Percentiles rank a stretch among this genome's conserved stretches.
phyloP scores from a whole-genome alignment of 2,113 vertebrate genomes.

The Equus przewalskii region DNA sequence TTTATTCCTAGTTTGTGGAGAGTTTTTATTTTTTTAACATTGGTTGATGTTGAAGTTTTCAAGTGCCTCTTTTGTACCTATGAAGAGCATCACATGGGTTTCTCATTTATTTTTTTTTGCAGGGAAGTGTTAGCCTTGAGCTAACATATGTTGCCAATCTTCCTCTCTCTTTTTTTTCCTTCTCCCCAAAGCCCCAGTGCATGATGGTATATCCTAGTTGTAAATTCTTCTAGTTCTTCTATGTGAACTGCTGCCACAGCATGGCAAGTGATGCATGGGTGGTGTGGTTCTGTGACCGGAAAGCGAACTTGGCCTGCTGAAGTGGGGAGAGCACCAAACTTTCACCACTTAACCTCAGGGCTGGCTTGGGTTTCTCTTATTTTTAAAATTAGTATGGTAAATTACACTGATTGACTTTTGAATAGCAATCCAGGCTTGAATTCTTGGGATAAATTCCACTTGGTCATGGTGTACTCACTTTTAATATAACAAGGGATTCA shows the following conservation, averaged over 20 bases:
- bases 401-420: not conserved
- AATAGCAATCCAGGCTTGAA: not conserved
- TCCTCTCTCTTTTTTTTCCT: too few relatives aligned
- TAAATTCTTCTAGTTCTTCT: too few relatives aligned
- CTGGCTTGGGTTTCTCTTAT: not conserved
- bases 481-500: not conserved
- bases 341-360: too few relatives aligned
- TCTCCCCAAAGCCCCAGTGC: too few relatives aligned
- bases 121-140: too few relatives aligned
- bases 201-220: too few relatives aligned
- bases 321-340: too few relatives aligned
- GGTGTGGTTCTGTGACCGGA: too few relatives aligned
- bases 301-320: too few relatives aligned
- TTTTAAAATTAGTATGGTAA: not conserved
- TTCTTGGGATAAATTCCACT: not conserved
- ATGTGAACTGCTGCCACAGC: too few relatives aligned
- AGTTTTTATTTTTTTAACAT: not conserved
- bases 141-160: too few relatives aligned
- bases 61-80: not conserved
- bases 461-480: not conserved
- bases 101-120: not conserved
- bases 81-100: not conserved
- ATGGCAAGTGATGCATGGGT: too few relatives aligned
- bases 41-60: not conserved
- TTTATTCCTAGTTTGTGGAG: not conserved